Evolutionary conservation across 2,888 invertebrate species (phyloP).

Genomic region (Boloria selene): DNA sequence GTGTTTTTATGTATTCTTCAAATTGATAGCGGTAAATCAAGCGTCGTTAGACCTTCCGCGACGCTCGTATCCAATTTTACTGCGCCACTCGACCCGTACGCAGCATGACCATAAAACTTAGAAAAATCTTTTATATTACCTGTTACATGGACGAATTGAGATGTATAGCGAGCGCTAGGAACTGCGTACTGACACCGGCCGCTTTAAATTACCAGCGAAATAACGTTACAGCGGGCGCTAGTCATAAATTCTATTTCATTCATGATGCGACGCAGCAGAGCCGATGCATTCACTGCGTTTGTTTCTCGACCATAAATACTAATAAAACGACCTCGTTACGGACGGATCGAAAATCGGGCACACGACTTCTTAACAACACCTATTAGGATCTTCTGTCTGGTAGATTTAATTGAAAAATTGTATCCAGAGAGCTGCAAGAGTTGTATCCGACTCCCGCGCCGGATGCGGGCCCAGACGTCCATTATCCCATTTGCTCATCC

Average conservation of each 20-base stretch:
- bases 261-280: constrained; percentile 59
- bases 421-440: constrained; percentile 79
- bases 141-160: constrained; percentile 56
- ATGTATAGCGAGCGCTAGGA: constrained; percentile 42
- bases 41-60: constrained; percentile 67
- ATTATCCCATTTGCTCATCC: constrained; percentile 82
- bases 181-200: constrained; percentile 45
- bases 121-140: constrained; percentile 71
- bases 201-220: constrained; percentile 56
- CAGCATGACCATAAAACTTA: constrained; percentile 75
- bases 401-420: constrained; percentile 82
- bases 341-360: constrained; percentile 81
- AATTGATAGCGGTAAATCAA: constrained; percentile 77
- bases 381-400: constrained; percentile 82
- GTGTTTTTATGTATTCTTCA: constrained; percentile 70
- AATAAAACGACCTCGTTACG: constrained; percentile 80
- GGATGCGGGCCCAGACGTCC: constrained; percentile 82
- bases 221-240: constrained; percentile 66
- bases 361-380: constrained; percentile 82
- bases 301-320: constrained; percentile 78
- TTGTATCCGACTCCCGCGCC: constrained; percentile 78
- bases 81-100: constrained; percentile 59
- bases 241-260: constrained; percentile 77
- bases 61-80: constrained; percentile 77
- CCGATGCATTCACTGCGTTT: constrained; percentile 64